Percentiles rank a stretch among this genome's conserved stretches.
phyloP scores from a whole-genome alignment of 2,797 vertebrate species.

The Myotis planiceps region DNA sequence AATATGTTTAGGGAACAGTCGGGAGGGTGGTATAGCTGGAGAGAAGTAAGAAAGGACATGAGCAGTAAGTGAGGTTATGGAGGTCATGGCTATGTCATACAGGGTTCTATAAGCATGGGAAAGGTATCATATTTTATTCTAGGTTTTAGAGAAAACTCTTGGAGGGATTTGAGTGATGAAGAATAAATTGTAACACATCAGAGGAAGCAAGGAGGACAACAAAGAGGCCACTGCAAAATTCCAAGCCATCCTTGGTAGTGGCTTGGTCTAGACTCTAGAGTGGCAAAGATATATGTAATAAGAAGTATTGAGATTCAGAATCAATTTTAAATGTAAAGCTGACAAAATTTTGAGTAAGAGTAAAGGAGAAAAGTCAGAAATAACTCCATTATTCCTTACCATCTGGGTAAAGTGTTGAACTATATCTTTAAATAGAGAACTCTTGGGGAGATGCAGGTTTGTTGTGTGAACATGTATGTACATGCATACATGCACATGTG shows the following conservation, averaged over 20 bases:
- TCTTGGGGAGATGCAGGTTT: background rate
- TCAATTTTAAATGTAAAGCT: background rate
- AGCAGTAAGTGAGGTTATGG: too few relatives aligned
- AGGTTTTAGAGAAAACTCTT: background rate
- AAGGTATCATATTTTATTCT: background rate
- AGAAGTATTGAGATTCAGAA: background rate
- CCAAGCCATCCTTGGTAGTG: background rate
- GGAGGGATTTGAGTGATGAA: background rate
- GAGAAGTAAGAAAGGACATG: background rate
- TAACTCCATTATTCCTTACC: background rate
- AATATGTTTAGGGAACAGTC: background rate
- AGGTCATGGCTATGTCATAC: accelerated
- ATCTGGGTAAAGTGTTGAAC: too few relatives aligned
- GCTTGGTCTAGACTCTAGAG: background rate
- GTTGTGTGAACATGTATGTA: background rate
- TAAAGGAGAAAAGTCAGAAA: background rate
- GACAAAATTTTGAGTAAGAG: background rate
- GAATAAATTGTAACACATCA: background rate
- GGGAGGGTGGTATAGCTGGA: background rate
- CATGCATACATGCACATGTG: background rate
- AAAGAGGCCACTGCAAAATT: background rate
- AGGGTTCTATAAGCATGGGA: background rate
- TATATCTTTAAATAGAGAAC: background rate
- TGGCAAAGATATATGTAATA: background rate
- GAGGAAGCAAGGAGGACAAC: accelerated